Conservation (phyloP, 2,113 vertebrate genomes). For the Ariopsis seemanni region DNA sequence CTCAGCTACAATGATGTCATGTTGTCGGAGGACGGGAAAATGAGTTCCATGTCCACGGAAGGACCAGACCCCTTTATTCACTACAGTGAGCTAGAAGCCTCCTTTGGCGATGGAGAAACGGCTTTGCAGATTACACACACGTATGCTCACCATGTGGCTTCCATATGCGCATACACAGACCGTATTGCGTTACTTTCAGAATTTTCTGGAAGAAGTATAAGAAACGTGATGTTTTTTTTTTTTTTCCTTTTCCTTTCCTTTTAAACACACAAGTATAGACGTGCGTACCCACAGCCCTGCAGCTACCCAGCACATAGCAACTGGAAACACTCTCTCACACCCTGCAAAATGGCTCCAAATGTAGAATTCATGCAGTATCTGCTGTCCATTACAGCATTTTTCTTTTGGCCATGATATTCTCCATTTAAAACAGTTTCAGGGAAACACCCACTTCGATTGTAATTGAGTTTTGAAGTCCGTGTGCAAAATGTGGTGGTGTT, state of each 20-base stretch:
- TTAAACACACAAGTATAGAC: slow-evolving; percentile 7
- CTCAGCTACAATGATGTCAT: slow-evolving; percentile 53
- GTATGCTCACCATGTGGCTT: slow-evolving; percentile 28
- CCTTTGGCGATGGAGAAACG: slow-evolving; percentile 18
- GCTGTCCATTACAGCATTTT: slow-evolving; percentile 26
- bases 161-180: slow-evolving; percentile 1
- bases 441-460: background rate
- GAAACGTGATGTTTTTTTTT: background rate
- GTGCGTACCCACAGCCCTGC: slow-evolving; percentile 22
- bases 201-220: slow-evolving; percentile 10
- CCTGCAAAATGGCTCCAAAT: slow-evolving; percentile 49
- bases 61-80: slow-evolving; percentile 24
- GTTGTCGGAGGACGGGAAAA: slow-evolving; percentile 48
- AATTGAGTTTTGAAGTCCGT: background rate
- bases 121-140: slow-evolving; percentile 6
- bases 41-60: slow-evolving; percentile 53
- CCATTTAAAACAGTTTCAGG: background rate
- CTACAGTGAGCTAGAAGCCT: slow-evolving; percentile 14
- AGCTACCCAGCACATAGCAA: slow-evolving; percentile 24
- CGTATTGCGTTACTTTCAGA: slow-evolving; percentile 25
- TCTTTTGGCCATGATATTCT: background rate
- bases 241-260: background rate
- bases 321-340: slow-evolving; percentile 46
- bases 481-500: background rate
- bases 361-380: slow-evolving; percentile 13